These are phyloP conservation scores for Drosophila recens DNA, from an alignment of 2,888 invertebrate species.

Conservation along the genomic window DNA sequence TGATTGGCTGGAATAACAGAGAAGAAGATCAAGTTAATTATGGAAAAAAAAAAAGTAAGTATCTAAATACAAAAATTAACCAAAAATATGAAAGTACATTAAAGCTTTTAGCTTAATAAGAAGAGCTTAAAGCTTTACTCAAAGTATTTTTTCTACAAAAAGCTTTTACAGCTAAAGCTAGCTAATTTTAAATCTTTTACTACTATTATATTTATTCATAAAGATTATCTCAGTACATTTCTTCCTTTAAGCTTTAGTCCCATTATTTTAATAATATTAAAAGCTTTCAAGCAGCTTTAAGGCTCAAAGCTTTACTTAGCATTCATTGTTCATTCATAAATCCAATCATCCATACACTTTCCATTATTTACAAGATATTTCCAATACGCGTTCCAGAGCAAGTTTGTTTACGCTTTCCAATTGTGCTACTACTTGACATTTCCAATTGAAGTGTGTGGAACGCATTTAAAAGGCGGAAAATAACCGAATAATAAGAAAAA, in stretches of 20 bases:
- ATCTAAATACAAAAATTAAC: neutral
- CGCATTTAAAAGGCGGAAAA: slow-evolving; percentile 50
- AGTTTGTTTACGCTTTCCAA: slow-evolving; percentile 15
- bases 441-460: slow-evolving; percentile 30
- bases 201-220: no score
- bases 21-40: slow-evolving; percentile 1
- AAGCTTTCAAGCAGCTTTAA: no score
- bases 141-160: no score
- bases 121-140: no score
- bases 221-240: no score
- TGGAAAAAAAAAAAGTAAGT: no score
- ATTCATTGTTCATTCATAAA: neutral
- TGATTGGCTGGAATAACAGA: slow-evolving; percentile 87
- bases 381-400: slow-evolving; percentile 8
- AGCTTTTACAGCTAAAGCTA: no score
- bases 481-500: slow-evolving; percentile 37
- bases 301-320: neutral
- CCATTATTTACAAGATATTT: neutral
- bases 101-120: neutral
- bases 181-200: no score
- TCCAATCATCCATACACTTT: neutral
- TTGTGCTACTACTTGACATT: neutral
- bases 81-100: neutral
- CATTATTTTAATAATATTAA: no score
- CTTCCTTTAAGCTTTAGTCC: no score